Evolutionary conservation across 2,888 invertebrate genomes (phyloP).

Genomic region (Cantharis flavilabris): DNA sequence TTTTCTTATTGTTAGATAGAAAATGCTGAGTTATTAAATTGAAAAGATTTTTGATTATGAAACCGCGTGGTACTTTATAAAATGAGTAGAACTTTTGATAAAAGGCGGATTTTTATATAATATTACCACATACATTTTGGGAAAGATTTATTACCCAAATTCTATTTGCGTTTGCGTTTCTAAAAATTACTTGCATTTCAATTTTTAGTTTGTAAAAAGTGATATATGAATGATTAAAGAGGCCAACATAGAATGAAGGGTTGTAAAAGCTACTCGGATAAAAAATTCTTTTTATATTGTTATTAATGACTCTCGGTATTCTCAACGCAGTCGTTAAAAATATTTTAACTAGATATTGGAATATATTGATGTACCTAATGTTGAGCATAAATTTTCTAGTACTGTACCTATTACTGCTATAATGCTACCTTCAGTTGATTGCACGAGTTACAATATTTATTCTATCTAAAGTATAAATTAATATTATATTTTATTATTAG

Average conservation of each 20-base stretch:
- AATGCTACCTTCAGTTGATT: background rate
- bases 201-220: background rate
- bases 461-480: too few species aligned
- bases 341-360: background rate
- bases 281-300: background rate
- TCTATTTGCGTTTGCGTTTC: background rate
- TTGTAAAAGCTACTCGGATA: background rate
- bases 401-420: background rate
- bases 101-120: background rate
- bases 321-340: background rate
- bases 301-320: background rate
- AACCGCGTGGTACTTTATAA: background rate
- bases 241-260: background rate
- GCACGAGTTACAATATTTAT: background rate
- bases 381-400: background rate
- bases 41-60: background rate
- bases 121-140: background rate
- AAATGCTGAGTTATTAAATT: background rate
- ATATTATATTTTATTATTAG: too few species aligned
- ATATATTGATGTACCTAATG: background rate
- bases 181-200: background rate
- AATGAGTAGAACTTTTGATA: background rate
- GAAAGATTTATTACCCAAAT: background rate
- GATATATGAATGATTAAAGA: background rate
- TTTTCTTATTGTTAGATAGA: background rate